Conservation (phyloP, 2,113 vertebrate species). For the Mustela nigripes region DNA sequence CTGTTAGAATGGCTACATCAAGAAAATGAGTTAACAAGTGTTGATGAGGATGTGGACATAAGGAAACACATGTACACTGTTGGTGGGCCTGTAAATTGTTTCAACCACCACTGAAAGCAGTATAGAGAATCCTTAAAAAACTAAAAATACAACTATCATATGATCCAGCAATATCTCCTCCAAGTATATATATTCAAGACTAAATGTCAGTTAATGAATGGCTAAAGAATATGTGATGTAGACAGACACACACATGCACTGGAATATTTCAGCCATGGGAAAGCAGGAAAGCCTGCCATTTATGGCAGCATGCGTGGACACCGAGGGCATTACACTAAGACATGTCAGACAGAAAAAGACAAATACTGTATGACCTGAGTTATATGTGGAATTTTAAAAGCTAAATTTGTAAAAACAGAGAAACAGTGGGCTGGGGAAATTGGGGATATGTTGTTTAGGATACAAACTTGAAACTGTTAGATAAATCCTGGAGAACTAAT, state of each 20-base stretch:
- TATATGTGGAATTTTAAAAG: not conserved
- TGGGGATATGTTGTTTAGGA: not conserved
- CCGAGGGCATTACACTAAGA: not conserved
- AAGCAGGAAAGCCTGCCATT: not conserved
- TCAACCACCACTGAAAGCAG: not conserved
- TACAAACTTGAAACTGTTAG: not conserved
- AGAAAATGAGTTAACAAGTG: not conserved
- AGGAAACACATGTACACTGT: not conserved
- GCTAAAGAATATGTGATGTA: not conserved
- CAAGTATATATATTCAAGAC: not conserved
- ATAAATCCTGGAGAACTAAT: not conserved
- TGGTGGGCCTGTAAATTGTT: not conserved
- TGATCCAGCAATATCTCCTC: not conserved
- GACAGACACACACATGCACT: not conserved
- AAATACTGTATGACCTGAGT: not conserved
- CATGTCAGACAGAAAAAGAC: not conserved
- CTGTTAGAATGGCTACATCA: not conserved
- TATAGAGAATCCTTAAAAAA: not conserved
- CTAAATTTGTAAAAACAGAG: not conserved
- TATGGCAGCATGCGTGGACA: not conserved
- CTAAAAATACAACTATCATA: not conserved
- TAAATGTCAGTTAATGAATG: not conserved
- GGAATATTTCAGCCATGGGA: not conserved
- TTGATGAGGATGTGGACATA: not conserved
- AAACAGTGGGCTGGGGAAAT: not conserved